Conservation (phyloP, 2,888 invertebrate genomes). For the Drosophila nigricruria region DNA sequence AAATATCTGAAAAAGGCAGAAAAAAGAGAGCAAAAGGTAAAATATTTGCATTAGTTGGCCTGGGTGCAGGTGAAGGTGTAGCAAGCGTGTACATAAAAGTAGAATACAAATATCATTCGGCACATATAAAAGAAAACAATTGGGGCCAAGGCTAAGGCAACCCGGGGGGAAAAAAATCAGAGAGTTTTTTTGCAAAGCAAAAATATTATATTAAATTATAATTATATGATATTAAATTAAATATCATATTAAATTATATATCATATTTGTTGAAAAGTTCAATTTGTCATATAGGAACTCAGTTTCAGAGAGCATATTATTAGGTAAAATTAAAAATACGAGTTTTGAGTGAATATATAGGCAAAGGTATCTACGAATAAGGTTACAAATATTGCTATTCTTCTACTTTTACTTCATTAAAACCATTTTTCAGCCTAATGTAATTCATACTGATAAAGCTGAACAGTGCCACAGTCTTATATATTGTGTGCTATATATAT, state of each 20-base stretch:
- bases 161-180: background rate
- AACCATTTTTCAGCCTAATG: too few species aligned
- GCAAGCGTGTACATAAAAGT: slow-evolving; percentile 57
- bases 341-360: background rate
- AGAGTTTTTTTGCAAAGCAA: background rate
- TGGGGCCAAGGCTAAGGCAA: slow-evolving; percentile 1
- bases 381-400: too few species aligned
- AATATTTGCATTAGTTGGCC: slow-evolving; percentile 76
- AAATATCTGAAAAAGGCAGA: slow-evolving; percentile 56
- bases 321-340: too few species aligned
- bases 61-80: slow-evolving; percentile 43
- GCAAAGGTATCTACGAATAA: too few species aligned
- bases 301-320: too few species aligned
- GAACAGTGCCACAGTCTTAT: background rate
- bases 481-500: too few species aligned
- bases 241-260: background rate
- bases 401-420: too few species aligned
- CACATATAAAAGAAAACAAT: background rate
- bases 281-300: background rate
- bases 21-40: slow-evolving; percentile 54
- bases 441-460: background rate
- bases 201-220: background rate
- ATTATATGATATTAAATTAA: background rate
- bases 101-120: slow-evolving; percentile 48
- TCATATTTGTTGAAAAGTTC: too few species aligned